phyloP scores from a whole-genome alignment of 2,113 vertebrate genomes.

The Protobothrops flavoviridis region DNA sequence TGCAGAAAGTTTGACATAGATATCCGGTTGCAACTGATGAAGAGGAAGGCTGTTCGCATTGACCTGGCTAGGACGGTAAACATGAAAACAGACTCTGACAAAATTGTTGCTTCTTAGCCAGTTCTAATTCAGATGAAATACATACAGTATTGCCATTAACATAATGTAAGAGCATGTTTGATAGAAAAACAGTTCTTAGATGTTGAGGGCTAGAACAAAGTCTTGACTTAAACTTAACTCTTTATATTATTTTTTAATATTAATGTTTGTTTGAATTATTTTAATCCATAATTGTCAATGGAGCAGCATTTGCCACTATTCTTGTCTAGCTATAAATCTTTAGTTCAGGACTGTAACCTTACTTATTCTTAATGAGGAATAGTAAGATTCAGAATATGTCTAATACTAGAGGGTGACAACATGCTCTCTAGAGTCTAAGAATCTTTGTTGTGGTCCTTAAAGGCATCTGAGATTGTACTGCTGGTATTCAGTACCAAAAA shows the following conservation, averaged over 20 bases:
- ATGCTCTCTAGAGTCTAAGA: neutral
- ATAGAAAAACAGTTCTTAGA: no score
- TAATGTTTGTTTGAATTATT: neutral
- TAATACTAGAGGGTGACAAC: neutral
- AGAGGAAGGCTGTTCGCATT: slow-evolving; percentile 67
- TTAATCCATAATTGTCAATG: neutral
- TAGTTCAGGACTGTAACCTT: neutral
- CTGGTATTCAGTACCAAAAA: neutral
- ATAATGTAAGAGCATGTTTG: neutral
- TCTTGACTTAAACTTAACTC: neutral
- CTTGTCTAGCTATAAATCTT: neutral
- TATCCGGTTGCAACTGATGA: slow-evolving; percentile 81
- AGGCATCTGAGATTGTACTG: neutral
- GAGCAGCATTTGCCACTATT: neutral
- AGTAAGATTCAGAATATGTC: neutral
- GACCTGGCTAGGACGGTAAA: slow-evolving; percentile 84
- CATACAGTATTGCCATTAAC: neutral
- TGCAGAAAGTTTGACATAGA: slow-evolving; percentile 91
- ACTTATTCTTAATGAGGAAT: neutral
- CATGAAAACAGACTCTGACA: rapidly evolving
- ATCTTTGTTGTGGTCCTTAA: neutral
- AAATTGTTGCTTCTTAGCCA: neutral
- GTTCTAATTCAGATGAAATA: neutral
- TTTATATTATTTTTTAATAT: neutral
- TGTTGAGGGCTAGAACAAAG: neutral